These are phyloP conservation scores for Macrosiphum euphorbiae DNA, from an alignment of 2,888 invertebrate species.

Conservation along the genomic window DNA sequence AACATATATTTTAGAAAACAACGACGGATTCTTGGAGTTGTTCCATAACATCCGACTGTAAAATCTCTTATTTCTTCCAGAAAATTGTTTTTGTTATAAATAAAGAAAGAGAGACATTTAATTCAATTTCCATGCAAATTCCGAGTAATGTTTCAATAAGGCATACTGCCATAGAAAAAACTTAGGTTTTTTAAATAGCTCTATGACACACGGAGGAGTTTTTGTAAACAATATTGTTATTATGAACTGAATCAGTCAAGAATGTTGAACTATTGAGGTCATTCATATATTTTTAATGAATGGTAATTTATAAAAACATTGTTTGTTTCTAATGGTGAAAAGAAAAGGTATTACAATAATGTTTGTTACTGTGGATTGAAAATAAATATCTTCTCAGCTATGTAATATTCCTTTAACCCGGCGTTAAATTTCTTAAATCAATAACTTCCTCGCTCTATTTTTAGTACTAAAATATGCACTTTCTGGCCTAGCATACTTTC, in stretches of 20 bases:
- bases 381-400: not conserved
- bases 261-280: conserved; percentile 20
- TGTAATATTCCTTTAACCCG: not conserved
- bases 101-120: not conserved
- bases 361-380: not conserved
- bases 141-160: conserved; percentile 18
- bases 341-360: not conserved
- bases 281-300: conserved; percentile 7
- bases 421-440: not conserved
- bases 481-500: not conserved
- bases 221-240: not conserved
- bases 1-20: not conserved
- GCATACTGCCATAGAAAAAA: not conserved
- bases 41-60: conserved; percentile 13
- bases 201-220: not conserved
- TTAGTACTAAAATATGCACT: not conserved
- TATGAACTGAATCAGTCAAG: not conserved
- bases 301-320: not conserved
- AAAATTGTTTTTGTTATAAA: conserved; percentile 33
- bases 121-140: conserved; percentile 19
- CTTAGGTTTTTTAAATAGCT: conserved; percentile 22
- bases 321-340: not conserved
- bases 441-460: not conserved
- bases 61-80: not conserved
- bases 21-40: not conserved